Evolutionary conservation across 2,888 invertebrate genomes (phyloP).

Genomic region (Achlya flavicornis): DNA sequence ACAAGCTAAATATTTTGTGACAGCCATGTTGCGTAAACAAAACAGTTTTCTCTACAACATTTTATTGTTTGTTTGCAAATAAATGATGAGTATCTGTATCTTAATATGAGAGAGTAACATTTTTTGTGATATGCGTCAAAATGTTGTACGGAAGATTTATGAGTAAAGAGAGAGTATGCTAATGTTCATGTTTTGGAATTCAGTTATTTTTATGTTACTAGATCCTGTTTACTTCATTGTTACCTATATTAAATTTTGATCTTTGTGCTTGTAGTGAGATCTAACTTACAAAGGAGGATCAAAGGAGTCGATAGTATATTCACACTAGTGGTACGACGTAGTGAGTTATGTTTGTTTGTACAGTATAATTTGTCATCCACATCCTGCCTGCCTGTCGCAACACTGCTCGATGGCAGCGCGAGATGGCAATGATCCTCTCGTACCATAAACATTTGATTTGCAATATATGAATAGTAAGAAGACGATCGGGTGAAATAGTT

Average conservation of each 20-base stretch:
- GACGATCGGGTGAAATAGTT: conserved; percentile 68
- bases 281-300: conserved; percentile 70
- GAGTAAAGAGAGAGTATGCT: conserved; percentile 68
- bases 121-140: conserved; percentile 14
- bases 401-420: conserved; percentile 66
- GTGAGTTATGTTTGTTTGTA: conserved; percentile 62
- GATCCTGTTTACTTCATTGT: conserved; percentile 72
- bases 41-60: conserved; percentile 62
- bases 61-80: conserved; percentile 22
- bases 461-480: conserved; percentile 53
- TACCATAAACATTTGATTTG: conserved; percentile 63
- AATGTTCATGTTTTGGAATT: conserved; percentile 48
- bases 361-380: conserved; percentile 67
- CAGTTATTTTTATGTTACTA: conserved; percentile 30
- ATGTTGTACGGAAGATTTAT: conserved; percentile 64
- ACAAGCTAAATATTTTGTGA: conserved; percentile 61
- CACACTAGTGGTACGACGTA: conserved; percentile 68
- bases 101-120: background rate
- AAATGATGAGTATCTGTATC: background rate
- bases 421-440: conserved; percentile 72
- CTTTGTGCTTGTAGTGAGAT: conserved; percentile 74
- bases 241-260: conserved; percentile 54
- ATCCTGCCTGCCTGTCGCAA: conserved; percentile 63
- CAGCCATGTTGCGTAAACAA: conserved; percentile 60
- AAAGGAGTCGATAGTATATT: conserved; percentile 58